Conservation (phyloP, 2,888 invertebrate genomes). For the Andrena minutula region DNA sequence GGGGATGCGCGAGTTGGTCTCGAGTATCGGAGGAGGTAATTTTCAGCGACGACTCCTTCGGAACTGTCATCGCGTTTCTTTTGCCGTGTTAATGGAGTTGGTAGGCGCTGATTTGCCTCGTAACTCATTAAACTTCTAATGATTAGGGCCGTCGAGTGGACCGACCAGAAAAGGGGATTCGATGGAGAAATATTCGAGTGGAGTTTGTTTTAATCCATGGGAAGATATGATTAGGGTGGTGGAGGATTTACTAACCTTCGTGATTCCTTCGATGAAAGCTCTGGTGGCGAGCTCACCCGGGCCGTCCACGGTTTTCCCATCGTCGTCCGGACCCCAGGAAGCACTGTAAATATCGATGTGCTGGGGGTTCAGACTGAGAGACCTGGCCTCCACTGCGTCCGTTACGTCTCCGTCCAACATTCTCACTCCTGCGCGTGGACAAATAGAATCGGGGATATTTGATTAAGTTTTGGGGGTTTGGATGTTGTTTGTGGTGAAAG, state of each 20-base stretch:
- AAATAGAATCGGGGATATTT: conserved; percentile 19
- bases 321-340: conserved; percentile 99
- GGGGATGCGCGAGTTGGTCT: no score
- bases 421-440: conserved; percentile 90
- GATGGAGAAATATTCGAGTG: neutral
- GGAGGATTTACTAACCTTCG: conserved; percentile 88
- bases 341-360: conserved; percentile 99
- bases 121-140: no score
- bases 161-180: no score
- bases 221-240: no score
- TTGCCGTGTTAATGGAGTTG: no score
- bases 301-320: conserved; percentile 99
- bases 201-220: neutral
- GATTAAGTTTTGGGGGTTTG: neutral
- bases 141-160: no score
- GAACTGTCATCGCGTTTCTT: no score
- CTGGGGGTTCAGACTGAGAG: conserved; percentile 96
- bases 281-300: conserved; percentile 97
- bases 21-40: no score
- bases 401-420: conserved; percentile 99
- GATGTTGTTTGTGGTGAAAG: no score
- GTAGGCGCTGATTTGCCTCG: no score
- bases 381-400: conserved; percentile 98
- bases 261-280: conserved; percentile 98
- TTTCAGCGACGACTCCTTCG: no score